Evolutionary conservation across 1,140 invertebrate species (phyloP).

Genomic region (Lordiphosa mommai): DNA sequence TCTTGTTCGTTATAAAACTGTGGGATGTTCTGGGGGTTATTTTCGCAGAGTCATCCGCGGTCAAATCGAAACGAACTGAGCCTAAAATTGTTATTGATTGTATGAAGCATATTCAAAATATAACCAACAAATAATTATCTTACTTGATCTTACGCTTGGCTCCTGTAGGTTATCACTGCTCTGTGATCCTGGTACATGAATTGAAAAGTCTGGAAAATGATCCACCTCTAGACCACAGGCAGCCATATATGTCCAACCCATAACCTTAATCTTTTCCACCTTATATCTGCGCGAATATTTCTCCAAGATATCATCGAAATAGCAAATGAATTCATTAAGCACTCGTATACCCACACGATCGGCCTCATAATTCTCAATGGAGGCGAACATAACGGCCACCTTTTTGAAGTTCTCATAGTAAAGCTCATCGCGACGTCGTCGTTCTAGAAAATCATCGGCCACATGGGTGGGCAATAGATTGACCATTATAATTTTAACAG

Average conservation of each 20-base stretch:
- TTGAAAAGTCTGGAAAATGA: constrained; percentile 9
- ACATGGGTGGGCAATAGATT: constrained; percentile 93
- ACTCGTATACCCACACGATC: constrained; percentile 85
- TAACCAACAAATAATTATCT: too few relatives aligned
- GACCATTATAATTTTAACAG: constrained; percentile 89
- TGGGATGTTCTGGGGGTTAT: not conserved
- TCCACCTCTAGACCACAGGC: constrained; percentile 88
- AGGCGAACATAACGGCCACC: constrained; percentile 94
- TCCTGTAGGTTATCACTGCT: not conserved
- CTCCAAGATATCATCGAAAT: constrained; percentile 85
- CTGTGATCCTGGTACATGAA: not conserved
- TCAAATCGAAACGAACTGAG: constrained; percentile 1
- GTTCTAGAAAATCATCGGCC: constrained; percentile 86
- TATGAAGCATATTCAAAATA: too few relatives aligned
- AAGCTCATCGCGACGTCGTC: constrained; percentile 84
- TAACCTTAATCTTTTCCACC: constrained; percentile 95
- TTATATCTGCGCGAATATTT: constrained; percentile 46
- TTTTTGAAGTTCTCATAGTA: constrained; percentile 90
- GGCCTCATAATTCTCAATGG: constrained; percentile 86
- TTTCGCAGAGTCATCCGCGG: not conserved
- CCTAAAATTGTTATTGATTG: too few relatives aligned
- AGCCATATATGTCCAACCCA: constrained; percentile 96
- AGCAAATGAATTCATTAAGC: constrained; percentile 92
- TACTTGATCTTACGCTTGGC: not conserved
- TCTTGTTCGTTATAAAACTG: not conserved